Percentiles rank a stretch among this genome's conserved stretches.
Evolutionary conservation across 53 echinoderm and acorn worm species (phyloP).

Genomic region (Patiria pectinifera): DNA sequence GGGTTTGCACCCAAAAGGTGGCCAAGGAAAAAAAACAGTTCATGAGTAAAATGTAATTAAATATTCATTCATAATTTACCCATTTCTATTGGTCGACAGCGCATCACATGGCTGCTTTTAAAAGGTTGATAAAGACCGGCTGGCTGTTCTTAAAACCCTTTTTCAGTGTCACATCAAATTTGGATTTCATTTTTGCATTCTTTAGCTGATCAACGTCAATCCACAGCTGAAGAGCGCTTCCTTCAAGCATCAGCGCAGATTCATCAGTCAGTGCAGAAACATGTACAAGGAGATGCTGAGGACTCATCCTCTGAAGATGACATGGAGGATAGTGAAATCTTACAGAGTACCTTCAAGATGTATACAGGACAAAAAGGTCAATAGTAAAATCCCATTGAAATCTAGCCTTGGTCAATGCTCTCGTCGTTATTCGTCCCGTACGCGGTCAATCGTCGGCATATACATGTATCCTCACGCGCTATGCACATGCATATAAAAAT

Average conservation of each 20-base stretch:
- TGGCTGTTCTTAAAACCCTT: neutral
- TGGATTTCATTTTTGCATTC: neutral
- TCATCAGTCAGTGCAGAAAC: slow-evolving; percentile 64
- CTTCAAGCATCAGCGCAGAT: slow-evolving; percentile 63
- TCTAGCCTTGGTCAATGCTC: no score
- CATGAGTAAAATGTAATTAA: no score
- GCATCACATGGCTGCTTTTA: no score
- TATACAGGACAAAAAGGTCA: slow-evolving; percentile 66
- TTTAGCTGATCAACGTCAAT: neutral
- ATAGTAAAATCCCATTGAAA: neutral
- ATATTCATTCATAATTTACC: no score
- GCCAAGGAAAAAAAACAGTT: no score
- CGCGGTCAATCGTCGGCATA: no score
- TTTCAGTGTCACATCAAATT: neutral
- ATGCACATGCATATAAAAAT: no score
- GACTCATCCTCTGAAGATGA: slow-evolving; percentile 66
- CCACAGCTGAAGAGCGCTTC: slow-evolving; percentile 70
- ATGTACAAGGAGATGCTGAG: slow-evolving; percentile 41
- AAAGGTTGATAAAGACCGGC: no score
- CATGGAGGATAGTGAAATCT: slow-evolving; percentile 63
- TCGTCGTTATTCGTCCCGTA: no score
- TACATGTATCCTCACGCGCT: no score
- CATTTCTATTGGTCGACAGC: no score
- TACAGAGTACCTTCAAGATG: slow-evolving; percentile 67
- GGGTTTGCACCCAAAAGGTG: no score